A percentile compares a stretch with the other conserved stretches of the same genome.
Conservation (phyloP, 2,888 invertebrate genomes). For the Gonocerus acuteangulatus region DNA sequence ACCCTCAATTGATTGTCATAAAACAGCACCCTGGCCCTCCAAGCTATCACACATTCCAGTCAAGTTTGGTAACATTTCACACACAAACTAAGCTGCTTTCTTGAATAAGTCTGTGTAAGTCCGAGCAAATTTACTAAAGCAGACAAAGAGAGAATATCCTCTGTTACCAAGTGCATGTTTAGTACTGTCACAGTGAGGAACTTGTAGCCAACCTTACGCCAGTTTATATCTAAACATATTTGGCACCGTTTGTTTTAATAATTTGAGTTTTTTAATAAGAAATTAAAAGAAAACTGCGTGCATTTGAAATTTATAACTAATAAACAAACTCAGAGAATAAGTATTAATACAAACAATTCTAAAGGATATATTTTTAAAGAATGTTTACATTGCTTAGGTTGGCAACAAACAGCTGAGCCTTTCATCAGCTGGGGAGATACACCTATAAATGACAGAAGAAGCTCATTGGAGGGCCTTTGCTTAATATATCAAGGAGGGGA, state of each 20-base stretch:
- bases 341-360: neutral
- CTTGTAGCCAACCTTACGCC: slow-evolving; percentile 7
- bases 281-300: too few species aligned
- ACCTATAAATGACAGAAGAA: slow-evolving; percentile 10
- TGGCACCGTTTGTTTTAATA: neutral
- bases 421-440: slow-evolving; percentile 19
- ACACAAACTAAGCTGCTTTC: slow-evolving; percentile 11
- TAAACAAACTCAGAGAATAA: too few species aligned
- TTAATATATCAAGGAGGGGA: too few species aligned
- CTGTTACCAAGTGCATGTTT: slow-evolving; percentile 29
- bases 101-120: neutral
- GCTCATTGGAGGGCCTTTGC: neutral
- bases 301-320: too few species aligned
- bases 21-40: slow-evolving; percentile 8
- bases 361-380: neutral
- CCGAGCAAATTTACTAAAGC: neutral
- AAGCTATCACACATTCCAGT: neutral
- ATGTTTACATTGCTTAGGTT: slow-evolving; percentile 5
- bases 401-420: slow-evolving; percentile 21
- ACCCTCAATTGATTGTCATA: slow-evolving; percentile 18
- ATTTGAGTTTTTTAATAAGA: neutral
- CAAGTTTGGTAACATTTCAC: slow-evolving; percentile 26
- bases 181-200: slow-evolving; percentile 17
- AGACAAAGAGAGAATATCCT: slow-evolving; percentile 13
- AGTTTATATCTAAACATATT: neutral